Conservation (phyloP, 2,888 invertebrate species). For the Spisula solida region DNA sequence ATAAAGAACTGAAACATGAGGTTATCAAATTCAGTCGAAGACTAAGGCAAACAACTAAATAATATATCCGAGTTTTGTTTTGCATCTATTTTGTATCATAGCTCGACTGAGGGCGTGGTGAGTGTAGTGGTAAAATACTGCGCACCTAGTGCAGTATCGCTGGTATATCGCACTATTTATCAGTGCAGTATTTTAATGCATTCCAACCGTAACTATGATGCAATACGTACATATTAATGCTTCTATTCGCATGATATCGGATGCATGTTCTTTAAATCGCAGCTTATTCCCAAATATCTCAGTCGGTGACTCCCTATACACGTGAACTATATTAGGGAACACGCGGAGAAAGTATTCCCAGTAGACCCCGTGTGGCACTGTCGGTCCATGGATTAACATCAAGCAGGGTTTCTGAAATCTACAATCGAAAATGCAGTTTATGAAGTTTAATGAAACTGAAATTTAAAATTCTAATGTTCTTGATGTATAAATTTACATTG, state of each 20-base stretch:
- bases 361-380: slow-evolving; percentile 72
- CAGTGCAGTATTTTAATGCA: no score
- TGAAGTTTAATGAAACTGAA: neutral
- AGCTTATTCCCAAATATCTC: slow-evolving; percentile 69
- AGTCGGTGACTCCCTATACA: slow-evolving; percentile 58
- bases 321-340: slow-evolving; percentile 72
- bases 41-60: no score
- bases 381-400: slow-evolving; percentile 73
- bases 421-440: neutral
- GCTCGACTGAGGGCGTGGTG: no score
- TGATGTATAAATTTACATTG: no score
- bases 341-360: slow-evolving; percentile 73
- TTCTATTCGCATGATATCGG: slow-evolving; percentile 75
- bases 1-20: no score
- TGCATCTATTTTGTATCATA: no score
- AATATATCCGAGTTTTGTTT: no score
- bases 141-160: no score
- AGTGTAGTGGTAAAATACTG: no score
- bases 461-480: neutral
- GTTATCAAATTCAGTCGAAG: no score
- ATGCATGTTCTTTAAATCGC: slow-evolving; percentile 71
- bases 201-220: no score
- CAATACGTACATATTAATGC: slow-evolving; percentile 67
- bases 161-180: no score
- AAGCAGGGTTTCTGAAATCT: slow-evolving; percentile 73